These are phyloP conservation scores for Dicrostonyx torquatus DNA, from an alignment of 2,797 vertebrate species.

Conservation along the genomic window DNA sequence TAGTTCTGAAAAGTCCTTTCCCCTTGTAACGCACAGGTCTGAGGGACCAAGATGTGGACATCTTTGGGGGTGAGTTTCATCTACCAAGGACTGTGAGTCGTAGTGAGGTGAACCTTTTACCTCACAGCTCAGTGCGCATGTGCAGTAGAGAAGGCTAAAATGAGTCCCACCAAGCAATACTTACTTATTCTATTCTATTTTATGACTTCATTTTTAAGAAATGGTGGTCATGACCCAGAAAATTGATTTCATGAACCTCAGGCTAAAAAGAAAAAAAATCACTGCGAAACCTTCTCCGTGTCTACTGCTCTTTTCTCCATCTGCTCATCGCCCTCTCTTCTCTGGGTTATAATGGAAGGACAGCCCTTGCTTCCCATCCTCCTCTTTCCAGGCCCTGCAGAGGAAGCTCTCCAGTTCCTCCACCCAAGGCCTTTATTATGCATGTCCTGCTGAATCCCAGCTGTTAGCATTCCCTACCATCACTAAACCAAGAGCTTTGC, in stretches of 20 bases:
- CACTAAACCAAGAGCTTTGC: background rate
- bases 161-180: background rate
- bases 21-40: background rate
- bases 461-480: background rate
- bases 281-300: background rate
- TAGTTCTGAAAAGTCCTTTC: background rate
- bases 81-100: background rate
- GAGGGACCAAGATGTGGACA: background rate
- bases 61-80: background rate
- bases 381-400: background rate
- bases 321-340: background rate
- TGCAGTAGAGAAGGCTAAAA: background rate
- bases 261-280: slow-evolving; percentile 13
- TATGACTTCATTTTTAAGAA: slow-evolving; percentile 57
- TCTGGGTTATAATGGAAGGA: background rate
- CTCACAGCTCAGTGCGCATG: background rate
- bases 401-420: background rate
- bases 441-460: background rate
- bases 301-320: background rate
- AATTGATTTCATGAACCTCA: slow-evolving; percentile 44
- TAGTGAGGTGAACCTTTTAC: background rate
- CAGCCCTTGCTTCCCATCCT: background rate
- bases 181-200: slow-evolving; percentile 22
- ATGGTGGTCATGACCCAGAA: slow-evolving; percentile 27
- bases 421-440: background rate